Evolutionary conservation across 2,888 invertebrate species (phyloP), one percentile per base, ranked within the genome.

Genomic region (Pristionchus entomophagus): DNA sequence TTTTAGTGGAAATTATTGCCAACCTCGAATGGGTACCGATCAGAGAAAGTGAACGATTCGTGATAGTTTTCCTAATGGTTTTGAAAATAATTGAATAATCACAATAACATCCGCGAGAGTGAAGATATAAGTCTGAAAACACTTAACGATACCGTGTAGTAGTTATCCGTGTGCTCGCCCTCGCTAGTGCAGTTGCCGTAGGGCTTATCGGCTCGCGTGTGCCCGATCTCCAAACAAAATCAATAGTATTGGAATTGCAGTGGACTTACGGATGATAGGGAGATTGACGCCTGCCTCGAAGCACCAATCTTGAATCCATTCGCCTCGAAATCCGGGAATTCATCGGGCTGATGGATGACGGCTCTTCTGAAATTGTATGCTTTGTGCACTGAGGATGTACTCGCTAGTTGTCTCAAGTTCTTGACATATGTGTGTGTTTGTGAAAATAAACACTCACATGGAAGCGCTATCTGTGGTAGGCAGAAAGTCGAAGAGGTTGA

Each of bases 401-500:
- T 10, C 4, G 53, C 53, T 19, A 19, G 19, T 22, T 14, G 22
- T 8, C 8, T 45, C 6, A 45, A 45, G n/a, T n/a, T n/a, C n/a
- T n/a, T 45, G 45, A 10, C 45, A 45, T 45, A 10, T 45, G 45
- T 45, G n/a, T n/a, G n/a, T n/a, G n/a, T n/a, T n/a, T 45, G 45
- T 45, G 4, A 8, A n/a, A n/a, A 41, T n/a, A n/a, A 38, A 78
- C 78, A 26, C n/a, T n/a, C 32, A 80, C 78, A 80, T 41, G 2
- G 78, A 22, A 1, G 78, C 49, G 32, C 78, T 51, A 4, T 80
- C 78, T 1, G 78, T 80, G 1, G 78, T 80, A 6, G 78, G 78
- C 10, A 80, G 32, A 19, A 80, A 80, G 51, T 80, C 78, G 78
- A 80, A 80, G n/a, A 32, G 29, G 17, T 62, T 62, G 62, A 62